Percentiles rank a stretch among this genome's conserved stretches.
Evolutionary conservation across 2,797 vertebrate genomes (phyloP).

Genomic region (Cossypha niveicapilla): DNA sequence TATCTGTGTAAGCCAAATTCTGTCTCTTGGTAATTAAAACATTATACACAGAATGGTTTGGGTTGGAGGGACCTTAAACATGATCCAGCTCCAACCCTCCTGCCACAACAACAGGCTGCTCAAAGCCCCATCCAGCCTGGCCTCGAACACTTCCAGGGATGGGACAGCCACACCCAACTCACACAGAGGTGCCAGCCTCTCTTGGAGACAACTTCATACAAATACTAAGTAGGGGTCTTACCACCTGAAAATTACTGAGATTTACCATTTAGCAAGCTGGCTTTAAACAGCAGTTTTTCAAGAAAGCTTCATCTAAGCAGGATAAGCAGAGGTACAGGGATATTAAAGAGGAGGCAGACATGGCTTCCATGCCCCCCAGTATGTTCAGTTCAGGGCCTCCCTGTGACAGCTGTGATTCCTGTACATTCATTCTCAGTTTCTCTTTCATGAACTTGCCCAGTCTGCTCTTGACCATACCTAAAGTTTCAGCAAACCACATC

Average conservation of each 20-base stretch:
- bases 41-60: not conserved
- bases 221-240: not conserved
- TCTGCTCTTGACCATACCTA: not conserved
- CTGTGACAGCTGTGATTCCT: not conserved
- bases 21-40: not conserved
- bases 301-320: not conserved
- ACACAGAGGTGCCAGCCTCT: not conserved
- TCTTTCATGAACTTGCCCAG: not conserved
- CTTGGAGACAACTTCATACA: not conserved
- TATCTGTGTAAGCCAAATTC: not conserved
- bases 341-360: not conserved
- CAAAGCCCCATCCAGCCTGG: not conserved
- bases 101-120: not conserved
- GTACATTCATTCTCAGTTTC: not conserved
- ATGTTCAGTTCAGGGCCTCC: not conserved
- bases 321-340: not conserved
- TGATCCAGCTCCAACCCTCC: not conserved
- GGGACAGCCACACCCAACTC: not conserved
- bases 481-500: not conserved
- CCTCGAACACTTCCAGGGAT: not conserved
- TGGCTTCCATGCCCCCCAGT: no score
- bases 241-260: not conserved
- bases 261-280: not conserved
- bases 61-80: not conserved
- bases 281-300: not conserved